These are phyloP conservation scores for Nematostella vectensis DNA, from an alignment of 92 coral and sea anemone genomes.

Conservation along the genomic window DNA sequence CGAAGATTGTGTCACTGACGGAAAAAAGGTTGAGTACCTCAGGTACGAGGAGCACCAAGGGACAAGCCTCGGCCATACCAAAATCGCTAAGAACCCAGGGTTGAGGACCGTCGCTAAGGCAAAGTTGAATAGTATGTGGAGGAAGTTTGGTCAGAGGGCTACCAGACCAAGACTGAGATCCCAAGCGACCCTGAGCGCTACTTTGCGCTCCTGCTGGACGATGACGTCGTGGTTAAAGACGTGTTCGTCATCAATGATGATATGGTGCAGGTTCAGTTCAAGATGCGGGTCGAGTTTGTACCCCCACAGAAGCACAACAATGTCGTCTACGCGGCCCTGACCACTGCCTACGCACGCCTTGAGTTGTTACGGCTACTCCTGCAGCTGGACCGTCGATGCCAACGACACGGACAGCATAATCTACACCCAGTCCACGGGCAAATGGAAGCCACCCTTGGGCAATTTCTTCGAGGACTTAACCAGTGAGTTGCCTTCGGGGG, in stretches of 20 bases:
- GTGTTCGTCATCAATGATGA: conserved; percentile 7
- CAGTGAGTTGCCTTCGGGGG: conserved; percentile 9
- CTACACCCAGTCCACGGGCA: conserved; percentile 3
- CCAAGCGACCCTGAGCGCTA: conserved; percentile 6
- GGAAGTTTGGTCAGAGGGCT: conserved; percentile 28
- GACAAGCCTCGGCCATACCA: conserved; percentile 1
- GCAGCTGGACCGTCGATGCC: conserved; percentile 5
- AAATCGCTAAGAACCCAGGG: conserved; percentile 2
- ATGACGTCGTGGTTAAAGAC: neutral
- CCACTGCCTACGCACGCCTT: conserved; percentile 27
- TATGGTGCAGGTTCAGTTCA: conserved; percentile 22
- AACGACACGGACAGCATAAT: conserved; percentile 14
- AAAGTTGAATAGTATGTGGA: conserved; percentile 19
- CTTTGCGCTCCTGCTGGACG: conserved; percentile 5
- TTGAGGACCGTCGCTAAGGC: neutral
- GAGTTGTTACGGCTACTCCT: conserved; percentile 12
- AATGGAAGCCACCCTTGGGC: conserved; percentile 4
- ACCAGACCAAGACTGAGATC: conserved; percentile 5
- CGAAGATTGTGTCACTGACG: conserved; percentile 20
- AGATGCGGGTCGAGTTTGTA: conserved; percentile 2
- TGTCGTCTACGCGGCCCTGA: conserved; percentile 35
- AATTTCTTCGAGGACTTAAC: conserved; percentile 16
- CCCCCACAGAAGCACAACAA: conserved; percentile 6
- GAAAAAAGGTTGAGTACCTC: conserved; percentile 13
- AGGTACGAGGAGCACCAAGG: neutral